Conservation (phyloP, 2,797 vertebrate species). For the Microctenopoma steveboyesi region DNA sequence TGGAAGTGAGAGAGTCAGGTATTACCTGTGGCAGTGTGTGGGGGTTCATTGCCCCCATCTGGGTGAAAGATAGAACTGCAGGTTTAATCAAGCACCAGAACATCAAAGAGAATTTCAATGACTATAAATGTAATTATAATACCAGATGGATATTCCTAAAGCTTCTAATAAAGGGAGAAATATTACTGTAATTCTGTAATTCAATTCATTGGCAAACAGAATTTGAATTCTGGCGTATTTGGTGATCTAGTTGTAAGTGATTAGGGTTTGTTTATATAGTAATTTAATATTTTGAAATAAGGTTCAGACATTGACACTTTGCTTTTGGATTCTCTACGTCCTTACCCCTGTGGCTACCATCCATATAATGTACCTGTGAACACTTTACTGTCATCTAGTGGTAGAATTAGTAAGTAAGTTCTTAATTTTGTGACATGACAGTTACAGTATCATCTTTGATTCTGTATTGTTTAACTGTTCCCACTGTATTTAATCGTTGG, state of each 20-base stretch:
- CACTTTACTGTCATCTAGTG: constrained; percentile 60
- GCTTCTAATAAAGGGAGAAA: constrained; percentile 35
- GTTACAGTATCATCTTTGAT: too few relatives aligned
- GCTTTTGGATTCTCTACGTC: too few relatives aligned
- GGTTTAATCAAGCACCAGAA: constrained; percentile 1
- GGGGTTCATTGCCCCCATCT: constrained; percentile 76
- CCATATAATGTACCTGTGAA: too few relatives aligned
- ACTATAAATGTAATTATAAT: constrained; percentile 13
- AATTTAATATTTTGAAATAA: not conserved
- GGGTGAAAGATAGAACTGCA: constrained; percentile 73
- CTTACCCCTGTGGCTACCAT: too few relatives aligned
- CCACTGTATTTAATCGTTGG: too few relatives aligned
- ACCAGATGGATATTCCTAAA: constrained; percentile 17
- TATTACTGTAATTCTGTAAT: constrained; percentile 9
- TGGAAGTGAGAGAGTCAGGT: constrained; percentile 60
- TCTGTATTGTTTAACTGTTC: not conserved
- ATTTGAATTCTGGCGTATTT: not conserved
- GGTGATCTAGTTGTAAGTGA: not conserved
- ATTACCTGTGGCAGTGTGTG: constrained; percentile 71
- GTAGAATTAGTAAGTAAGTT: not conserved
- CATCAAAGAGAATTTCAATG: constrained; percentile 9
- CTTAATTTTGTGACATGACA: too few relatives aligned
- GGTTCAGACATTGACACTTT: too few relatives aligned
- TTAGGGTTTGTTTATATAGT: constrained; percentile 5
- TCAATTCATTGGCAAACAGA: constrained; percentile 16